These are phyloP conservation scores for Torymus texanus DNA, from an alignment of 2,888 invertebrate species.

Conservation along the genomic window DNA sequence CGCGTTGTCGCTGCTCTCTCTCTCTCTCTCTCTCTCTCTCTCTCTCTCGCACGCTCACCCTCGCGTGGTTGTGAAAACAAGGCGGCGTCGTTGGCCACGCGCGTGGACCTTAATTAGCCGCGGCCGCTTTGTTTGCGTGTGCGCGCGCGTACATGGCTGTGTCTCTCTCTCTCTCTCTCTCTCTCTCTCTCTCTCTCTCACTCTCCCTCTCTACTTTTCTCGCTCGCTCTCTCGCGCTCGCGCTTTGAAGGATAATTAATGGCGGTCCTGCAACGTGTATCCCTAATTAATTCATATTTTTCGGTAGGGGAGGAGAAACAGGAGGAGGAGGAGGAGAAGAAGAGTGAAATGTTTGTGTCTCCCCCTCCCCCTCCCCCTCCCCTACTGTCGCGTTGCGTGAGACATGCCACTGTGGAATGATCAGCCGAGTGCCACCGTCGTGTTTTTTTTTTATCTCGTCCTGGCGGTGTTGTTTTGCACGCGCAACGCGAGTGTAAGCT, in stretches of 20 bases:
- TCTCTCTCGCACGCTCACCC: neutral
- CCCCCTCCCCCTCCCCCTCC: too few species aligned
- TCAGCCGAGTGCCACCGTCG: neutral
- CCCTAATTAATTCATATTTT: slow-evolving; percentile 43
- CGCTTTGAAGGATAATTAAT: slow-evolving; percentile 25
- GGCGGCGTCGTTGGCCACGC: neutral
- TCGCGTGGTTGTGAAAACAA: neutral
- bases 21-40: too few species aligned
- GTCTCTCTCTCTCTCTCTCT: neutral
- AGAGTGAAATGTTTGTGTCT: too few species aligned
- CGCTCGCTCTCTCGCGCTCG: slow-evolving; percentile 1
- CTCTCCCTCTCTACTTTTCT: neutral
- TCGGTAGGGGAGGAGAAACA: neutral
- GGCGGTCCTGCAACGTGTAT: neutral
- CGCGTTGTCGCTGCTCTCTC: slow-evolving; percentile 1
- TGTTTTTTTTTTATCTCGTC: neutral
- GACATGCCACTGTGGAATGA: slow-evolving; percentile 23
- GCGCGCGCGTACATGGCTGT: neutral
- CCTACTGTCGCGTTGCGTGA: slow-evolving; percentile 23
- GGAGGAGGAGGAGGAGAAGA: too few species aligned
- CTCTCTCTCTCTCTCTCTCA: neutral
- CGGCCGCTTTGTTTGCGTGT: neutral
- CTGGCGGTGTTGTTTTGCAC: neutral
- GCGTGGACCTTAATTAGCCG: slow-evolving; percentile 39
- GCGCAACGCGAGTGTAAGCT: too few species aligned